Conservation (phyloP, 2,113 vertebrate species). For the Riparia riparia region DNA sequence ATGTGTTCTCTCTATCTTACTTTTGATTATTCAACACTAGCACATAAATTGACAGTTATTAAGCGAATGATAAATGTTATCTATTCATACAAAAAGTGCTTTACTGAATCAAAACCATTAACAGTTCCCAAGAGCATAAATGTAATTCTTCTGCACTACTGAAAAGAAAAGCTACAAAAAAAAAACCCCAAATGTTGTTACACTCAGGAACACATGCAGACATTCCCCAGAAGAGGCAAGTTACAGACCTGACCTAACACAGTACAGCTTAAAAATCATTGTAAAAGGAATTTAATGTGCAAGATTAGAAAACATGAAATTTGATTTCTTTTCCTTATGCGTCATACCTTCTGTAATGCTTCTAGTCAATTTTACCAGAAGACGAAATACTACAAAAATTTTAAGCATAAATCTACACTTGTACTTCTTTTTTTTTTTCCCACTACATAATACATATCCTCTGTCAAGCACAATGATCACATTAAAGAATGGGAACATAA, state of each 20-base stretch:
- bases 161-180: background rate
- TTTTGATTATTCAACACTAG: conserved; percentile 39
- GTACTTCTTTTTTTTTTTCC: background rate
- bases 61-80: conserved; percentile 61
- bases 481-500: background rate
- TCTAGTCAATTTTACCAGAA: background rate
- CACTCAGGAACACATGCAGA: conserved; percentile 26
- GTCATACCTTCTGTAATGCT: conserved; percentile 22
- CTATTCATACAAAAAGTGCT: conserved; percentile 29
- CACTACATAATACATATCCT: background rate
- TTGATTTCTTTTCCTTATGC: conserved; percentile 66
- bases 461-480: background rate
- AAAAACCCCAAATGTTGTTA: background rate
- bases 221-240: conserved; percentile 31
- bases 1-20: background rate
- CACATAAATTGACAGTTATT: conserved; percentile 53
- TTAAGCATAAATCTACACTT: background rate
- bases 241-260: conserved; percentile 48
- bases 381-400: background rate
- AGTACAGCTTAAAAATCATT: conserved; percentile 56
- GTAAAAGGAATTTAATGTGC: conserved; percentile 35
- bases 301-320: conserved; percentile 35
- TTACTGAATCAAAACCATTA: conserved; percentile 65
- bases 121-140: conserved; percentile 49
- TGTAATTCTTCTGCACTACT: conserved; percentile 52